Base-by-base conservation (phyloP, 2,888 invertebrate genomes). In the Cheilosia pagana region DNA sequence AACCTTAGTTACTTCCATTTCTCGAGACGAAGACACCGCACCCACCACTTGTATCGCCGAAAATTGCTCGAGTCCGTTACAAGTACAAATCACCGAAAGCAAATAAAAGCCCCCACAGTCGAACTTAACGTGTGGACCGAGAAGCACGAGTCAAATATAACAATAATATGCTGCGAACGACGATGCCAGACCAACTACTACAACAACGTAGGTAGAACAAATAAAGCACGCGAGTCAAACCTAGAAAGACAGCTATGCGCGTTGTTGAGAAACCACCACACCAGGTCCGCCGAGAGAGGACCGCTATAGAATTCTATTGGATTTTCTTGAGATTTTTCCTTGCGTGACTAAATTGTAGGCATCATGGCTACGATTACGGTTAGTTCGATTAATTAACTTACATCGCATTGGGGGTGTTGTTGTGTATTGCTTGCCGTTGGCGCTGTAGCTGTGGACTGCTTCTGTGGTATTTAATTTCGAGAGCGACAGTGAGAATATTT, bases 1-100 rank as follows among this genome's bases (percentile, higher is more conserved):
- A 55, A 91, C 94, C 88, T 93, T 93, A 88, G 88, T 88, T 3
- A 88, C 87, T 77, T 88, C 88, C 88, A 88, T 88, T 67, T 60
- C 28, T 25, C 50, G 52, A 63, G 12, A 12, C 35, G 35, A 35
- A 35, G 23, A 62, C 23, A 14, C 53, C 67, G 63, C 50, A 59
- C 68, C 23, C 57, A 71, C 62, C 52, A 57, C 43, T 16, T 35
- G 52, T n/a, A 50, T 43, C 45, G 39, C 63, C 63, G 53, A 41
- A 72, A 82, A 83, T 59, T 70, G 59, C 57, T 79, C 59, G 52
- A 45, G 67, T 72, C 63, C 50, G 35, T 75, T 43, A 50, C 65
- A 35, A 68, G n/a, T 55, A 41, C 62, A 50, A 70, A 75, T 52
- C 25, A 63, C 63, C 65, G 21, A 55, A 45, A 12, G 19, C 14